Evolutionary conservation across 2,888 invertebrate genomes (phyloP), one percentile per base, ranked within the genome.

Genomic region (Hololepta plana): DNA sequence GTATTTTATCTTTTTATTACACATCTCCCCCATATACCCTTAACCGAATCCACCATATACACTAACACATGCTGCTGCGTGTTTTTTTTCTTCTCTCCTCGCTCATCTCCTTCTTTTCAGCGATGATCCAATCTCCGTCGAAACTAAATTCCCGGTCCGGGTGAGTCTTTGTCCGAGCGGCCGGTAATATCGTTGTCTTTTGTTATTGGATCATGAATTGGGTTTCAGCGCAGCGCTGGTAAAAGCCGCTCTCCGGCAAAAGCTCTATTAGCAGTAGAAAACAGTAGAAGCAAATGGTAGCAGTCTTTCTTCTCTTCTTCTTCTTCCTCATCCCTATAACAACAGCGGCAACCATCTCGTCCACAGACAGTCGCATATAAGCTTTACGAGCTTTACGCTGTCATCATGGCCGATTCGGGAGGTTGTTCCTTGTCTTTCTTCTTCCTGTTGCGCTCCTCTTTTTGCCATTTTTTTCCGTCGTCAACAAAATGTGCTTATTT

Each of bases 261-360:
- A 55, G 54, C 55, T 55, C 55, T 55, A 55, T 55, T 55, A 55
- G 54, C n/a, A n/a, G n/a, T n/a, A n/a, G n/a, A n/a, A n/a, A n/a
- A n/a, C n/a, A n/a, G n/a, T n/a, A n/a, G n/a, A n/a, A n/a, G n/a
- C n/a, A n/a, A n/a, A n/a, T n/a, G n/a, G n/a, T n/a, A n/a, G n/a
- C 53, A 51, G 53, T 55, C 55, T 53, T 53, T 55, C 53, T 54
- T 54, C 49, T 47, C 51, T 46, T n/a, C n/a, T n/a, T n/a, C n/a
- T n/a, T n/a, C n/a, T n/a, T n/a, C n/a, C n/a, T n/a, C n/a, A n/a
- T n/a, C n/a, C n/a, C n/a, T n/a, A n/a, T n/a, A n/a, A n/a, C n/a
- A n/a, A n/a, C n/a, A n/a, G n/a, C n/a, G n/a, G n/a, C n/a, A n/a
- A n/a, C n/a, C n/a, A n/a, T n/a, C n/a, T n/a, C n/a, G n/a, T n/a